Base-by-base conservation (phyloP, 2,113 vertebrate species). In the Oxyura jamaicensis region DNA sequence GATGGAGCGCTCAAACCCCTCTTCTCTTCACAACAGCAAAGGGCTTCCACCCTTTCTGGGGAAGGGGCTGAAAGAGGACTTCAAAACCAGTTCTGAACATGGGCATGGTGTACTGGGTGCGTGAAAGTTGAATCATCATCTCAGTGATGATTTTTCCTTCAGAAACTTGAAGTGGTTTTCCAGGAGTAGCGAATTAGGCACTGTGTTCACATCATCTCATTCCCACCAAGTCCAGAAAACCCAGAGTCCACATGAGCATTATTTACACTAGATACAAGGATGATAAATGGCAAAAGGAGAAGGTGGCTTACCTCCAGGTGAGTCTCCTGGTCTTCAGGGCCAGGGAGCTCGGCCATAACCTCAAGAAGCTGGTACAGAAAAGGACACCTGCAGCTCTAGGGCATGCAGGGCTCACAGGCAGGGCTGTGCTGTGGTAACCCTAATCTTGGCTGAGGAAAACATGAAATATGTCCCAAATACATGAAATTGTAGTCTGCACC, bases 1-100 rank as follows among this genome's bases (percentile, higher is more conserved):
- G 11, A 16, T 0, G 1, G 1, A 41, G 44, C 33, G 41, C 68
- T 59, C 67, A 39, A 39, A n/a, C 0, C 0, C 13, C 14, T n/a
- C 33, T 16, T 56, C 14, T n/a, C 33, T 16, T 56, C 3, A 1
- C 59, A 42, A 53, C 79, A 50, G 11, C 2, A 0, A 33, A 36
- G 25, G 21, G 5, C 8, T 69, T 48, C 4, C 2, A 1, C 2
- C 10, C 21, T 8, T 19, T 8, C 68, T 13, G n/a, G 20, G 33
- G 7, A 68, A 85, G 26, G 33, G 8, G 19, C 56, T 66, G 39
- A 16, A 50, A 79, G 23, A 84, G 8, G 8, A 25, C 53, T 91
- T 82, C 36, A 66, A 68, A 84, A 75, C 8, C 31, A 15, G 63
- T 8, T 66, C n/a, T 2, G 20, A 41, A 5, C 13, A 28, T 10